Conservation (phyloP, 53 echinoderm and acorn worm genomes). For the Holothuria leucospilota region DNA sequence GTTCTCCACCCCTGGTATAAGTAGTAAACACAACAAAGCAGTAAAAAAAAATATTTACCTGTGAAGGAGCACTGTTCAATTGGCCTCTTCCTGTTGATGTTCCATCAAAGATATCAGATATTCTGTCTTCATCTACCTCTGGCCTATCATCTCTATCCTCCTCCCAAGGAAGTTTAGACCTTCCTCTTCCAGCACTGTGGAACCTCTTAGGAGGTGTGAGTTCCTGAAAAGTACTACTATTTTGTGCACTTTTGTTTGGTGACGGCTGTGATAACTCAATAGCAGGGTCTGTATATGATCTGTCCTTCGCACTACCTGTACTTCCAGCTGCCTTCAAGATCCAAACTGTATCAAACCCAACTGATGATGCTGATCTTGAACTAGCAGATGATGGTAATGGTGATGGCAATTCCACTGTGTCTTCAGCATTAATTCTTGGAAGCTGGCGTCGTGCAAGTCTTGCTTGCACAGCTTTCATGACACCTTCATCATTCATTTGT, state of each 20-base stretch:
- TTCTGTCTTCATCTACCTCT: conserved; percentile 44
- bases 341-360: conserved; percentile 83
- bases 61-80: conserved; percentile 93
- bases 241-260: conserved; percentile 65
- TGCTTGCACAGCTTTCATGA: conserved; percentile 98
- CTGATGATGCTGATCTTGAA: conserved; percentile 62
- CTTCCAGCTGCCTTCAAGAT: conserved; percentile 84
- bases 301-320: conserved; percentile 79
- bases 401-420: conserved; percentile 87
- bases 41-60: conserved; percentile 63
- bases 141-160: conserved; percentile 78
- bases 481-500: conserved; percentile 92
- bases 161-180: conserved; percentile 93
- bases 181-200: conserved; percentile 92
- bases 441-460: conserved; percentile 91
- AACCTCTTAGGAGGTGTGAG: conserved; percentile 83
- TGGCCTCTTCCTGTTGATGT: conserved; percentile 51
- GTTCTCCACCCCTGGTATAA: no score
- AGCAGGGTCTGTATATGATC: conserved; percentile 72
- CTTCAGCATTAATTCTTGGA: conserved; percentile 88
- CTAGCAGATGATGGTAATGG: conserved; percentile 88
- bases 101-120: conserved; percentile 48
- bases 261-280: conserved; percentile 89
- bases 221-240: conserved; percentile 58
- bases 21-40: no score